Base-by-base conservation (phyloP, 2,113 vertebrate genomes). In the Cervus canadensis region DNA sequence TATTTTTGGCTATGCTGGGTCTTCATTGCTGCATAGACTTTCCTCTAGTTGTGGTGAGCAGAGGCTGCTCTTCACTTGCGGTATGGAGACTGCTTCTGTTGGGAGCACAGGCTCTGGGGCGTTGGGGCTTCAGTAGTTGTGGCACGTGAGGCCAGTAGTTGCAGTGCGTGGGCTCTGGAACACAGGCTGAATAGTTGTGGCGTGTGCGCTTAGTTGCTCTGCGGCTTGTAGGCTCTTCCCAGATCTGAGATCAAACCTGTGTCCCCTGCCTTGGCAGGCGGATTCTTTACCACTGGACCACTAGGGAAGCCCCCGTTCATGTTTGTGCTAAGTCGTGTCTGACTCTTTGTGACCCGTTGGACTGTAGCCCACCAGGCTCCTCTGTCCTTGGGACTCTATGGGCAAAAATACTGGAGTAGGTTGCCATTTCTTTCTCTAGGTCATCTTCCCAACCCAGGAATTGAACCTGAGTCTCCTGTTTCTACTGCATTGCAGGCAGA, bases 111-210 rank as follows among this genome's bases (percentile, higher is more conserved):
- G 40, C 67, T 76, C 71, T 76, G 26, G 40, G 40, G 71, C 2
- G 0, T 26, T 14, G 6, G 23, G 23, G 40, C 36, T 76, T 43
- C 71, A 43, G 71, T 43, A 26, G 71, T 76, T 26, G 23, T 40
- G 67, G 21, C 67, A 74, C 36, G 6, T 40, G 21, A 36, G 21
- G 36, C 43, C 40, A 7, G 40, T 26, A 43, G 36, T 43, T 76
- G 71, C 12, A 8, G 71, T 2, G 1, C 0, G 2, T 1, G 1
- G 40, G 7, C 71, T 76, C 71, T 76, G 23, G 23, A 76, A 26
- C 36, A 15, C 71, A 76, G 71, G 12, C 71, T 76, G 36, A 76
- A 43, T 26, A 43, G 71, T 43, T 76, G 23, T 26, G 71, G 71
- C 1, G 0, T 40, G 26, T 26, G 23, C 40, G 6, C 12, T 76